Base-by-base conservation (phyloP, 1,140 invertebrate genomes). In the Dryas iulia region DNA sequence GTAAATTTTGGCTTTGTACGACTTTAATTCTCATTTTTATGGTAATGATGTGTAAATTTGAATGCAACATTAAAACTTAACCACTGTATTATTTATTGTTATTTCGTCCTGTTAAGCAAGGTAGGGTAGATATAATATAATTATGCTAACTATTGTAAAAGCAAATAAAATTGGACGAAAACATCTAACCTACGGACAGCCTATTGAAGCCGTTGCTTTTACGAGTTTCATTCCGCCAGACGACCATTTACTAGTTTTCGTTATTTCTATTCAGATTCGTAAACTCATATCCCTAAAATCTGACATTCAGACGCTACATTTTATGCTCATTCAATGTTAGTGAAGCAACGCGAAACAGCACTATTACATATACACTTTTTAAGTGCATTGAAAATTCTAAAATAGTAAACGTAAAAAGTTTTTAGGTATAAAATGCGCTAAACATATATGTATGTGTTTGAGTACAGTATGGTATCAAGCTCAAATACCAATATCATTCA, bases 401-500 rank as follows among this genome's bases (percentile, higher is more conserved):
- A 47, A 47, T 47, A 47, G 39, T 21, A 47, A 21, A 47, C 39
- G 39, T 47, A 21, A 47, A 47, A 47, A 11, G 14, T 18, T 47
- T 47, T 21, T 47, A 21, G 30, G 56, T 60, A 52, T 25, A 59
- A 67, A 60, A 57, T 33, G n/a, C 8, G 18, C 31, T 28, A 18
- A 8, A 47, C 18, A 10, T 47, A 47, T 14, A 39, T 47, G 11
- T 47, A 47, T 14, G 14, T 47, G 11, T 54, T 67, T n/a, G 52
- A 59, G 54, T 31, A 78, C 76, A 72, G 66, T 47, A 47, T 47
- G 21, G 6, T 47, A 21, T 47, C 39, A 47, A 47, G 39, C 10
- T 7, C 14, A 47, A 47, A 21, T 21, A 21, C 18, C 39, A 47
- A 47, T 47, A 18, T 47, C 39, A 21, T 47, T 47, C 18, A 47